Base-by-base conservation (phyloP, 2,888 invertebrate species). In the Sturmia bella region DNA sequence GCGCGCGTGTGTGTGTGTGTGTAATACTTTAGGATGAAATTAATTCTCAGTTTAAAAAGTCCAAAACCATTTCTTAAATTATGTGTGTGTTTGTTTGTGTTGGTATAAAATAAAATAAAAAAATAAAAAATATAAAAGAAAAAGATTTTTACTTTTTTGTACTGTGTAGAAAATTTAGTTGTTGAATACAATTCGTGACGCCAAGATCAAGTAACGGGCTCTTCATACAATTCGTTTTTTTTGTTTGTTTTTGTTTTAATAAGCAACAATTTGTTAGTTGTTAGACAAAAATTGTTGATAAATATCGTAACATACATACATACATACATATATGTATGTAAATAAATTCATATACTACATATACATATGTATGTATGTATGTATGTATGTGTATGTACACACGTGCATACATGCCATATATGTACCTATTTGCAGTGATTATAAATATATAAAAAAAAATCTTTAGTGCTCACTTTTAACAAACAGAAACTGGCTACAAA, bases 111-210 rank as follows among this genome's bases (percentile, higher is more conserved):
- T 52, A 50, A 41, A 76, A 69, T 59, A 68, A 27, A n/a, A 52
- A 52, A 63, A 41, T n/a, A n/a, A n/a, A n/a, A n/a, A n/a, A 57
- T 52, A 50, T 50, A 76, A 69, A 68, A 68, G 41, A n/a, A 52
- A 52, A 63, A 41, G 39, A 45, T 70, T 70, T 64, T 37, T 73
- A 63, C 69, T 75, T 78, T 74, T 66, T 69, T 66, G 75, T 70
- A 66, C 57, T 52, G 50, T 54, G 45, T 69, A 37, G 54, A 69
- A 78, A 70, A 45, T 56, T 82, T 64, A 82, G 82, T 82, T 78
- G 72, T 74, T 74, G 24, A 78, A 77, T 66, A 74, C 69, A 45
- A 63, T 64, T 78, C 78, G 70, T 59, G 13, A 48, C 70, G 74
- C 59, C 56, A 66, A 74, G 37, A 70, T 66, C 19, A 52, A 52